Conservation (phyloP, 2,113 vertebrate species). For the Chlorodrepanis virens region DNA sequence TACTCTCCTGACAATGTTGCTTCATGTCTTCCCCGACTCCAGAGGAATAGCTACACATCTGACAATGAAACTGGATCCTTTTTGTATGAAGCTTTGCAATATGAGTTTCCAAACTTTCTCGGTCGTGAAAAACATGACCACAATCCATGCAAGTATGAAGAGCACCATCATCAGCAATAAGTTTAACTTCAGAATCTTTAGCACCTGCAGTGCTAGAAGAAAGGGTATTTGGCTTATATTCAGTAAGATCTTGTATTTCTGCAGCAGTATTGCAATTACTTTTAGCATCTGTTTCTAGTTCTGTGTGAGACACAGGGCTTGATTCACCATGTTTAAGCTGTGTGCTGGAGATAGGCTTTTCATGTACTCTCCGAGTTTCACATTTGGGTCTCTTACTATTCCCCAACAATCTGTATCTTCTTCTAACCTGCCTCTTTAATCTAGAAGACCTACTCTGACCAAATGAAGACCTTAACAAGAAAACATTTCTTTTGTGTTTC, state of each 20-base stretch:
- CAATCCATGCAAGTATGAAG: conserved; percentile 71
- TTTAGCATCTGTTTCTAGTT: not conserved
- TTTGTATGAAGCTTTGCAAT: conserved; percentile 70
- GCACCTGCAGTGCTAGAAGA: not conserved
- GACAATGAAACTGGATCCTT: conserved; percentile 66
- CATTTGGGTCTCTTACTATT: conserved; percentile 55
- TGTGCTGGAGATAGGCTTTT: not conserved
- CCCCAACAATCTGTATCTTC: conserved; percentile 63
- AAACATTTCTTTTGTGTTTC: conserved; percentile 40
- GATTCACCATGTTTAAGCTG: conserved; percentile 6
- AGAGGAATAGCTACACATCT: conserved; percentile 65
- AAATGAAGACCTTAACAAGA: conserved; percentile 45
- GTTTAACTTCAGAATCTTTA: not conserved
- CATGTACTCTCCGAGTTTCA: not conserved
- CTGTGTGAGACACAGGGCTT: not conserved
- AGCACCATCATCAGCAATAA: not conserved
- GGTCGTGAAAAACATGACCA: conserved; percentile 72
- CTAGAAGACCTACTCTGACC: conserved; percentile 48
- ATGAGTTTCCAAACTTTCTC: conserved; percentile 70
- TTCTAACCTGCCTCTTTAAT: conserved; percentile 73
- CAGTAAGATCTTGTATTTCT: not conserved
- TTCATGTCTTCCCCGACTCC: conserved; percentile 59
- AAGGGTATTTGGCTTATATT: not conserved
- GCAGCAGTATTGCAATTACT: not conserved
- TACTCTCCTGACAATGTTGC: conserved; percentile 61